These are phyloP conservation scores for Halcyon leucocephala DNA, from an alignment of 2,797 vertebrate species.

Conservation along the genomic window DNA sequence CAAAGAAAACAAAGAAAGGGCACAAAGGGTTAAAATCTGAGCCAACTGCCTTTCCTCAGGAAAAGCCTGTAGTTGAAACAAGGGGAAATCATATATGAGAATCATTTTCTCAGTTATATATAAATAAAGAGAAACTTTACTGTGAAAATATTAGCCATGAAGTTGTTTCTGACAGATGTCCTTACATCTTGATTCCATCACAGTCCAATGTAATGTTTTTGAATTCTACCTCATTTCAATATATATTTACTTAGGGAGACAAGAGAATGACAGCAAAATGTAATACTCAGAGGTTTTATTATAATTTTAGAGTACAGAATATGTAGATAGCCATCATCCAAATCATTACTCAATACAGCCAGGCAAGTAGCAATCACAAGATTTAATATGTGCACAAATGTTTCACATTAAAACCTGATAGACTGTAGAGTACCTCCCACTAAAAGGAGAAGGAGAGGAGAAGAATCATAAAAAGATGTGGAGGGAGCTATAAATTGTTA, in stretches of 20 bases:
- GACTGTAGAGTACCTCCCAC: background rate
- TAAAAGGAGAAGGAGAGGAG: background rate
- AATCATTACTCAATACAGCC: slow-evolving; percentile 3
- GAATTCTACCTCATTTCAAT: slow-evolving; percentile 34
- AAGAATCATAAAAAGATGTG: background rate
- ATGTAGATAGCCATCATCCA: background rate
- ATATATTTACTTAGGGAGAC: background rate
- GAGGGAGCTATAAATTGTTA: background rate
- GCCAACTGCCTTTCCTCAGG: slow-evolving; percentile 70
- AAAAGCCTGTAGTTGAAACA: slow-evolving; percentile 68
- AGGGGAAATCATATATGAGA: slow-evolving; percentile 57
- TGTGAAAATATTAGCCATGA: slow-evolving; percentile 48
- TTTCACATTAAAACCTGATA: slow-evolving; percentile 43
- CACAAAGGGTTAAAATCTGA: slow-evolving; percentile 65
- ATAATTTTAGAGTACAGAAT: slow-evolving; percentile 5
- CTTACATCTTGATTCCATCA: slow-evolving; percentile 44
- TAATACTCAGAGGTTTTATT: background rate
- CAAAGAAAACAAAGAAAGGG: slow-evolving; percentile 64
- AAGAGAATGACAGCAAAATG: background rate
- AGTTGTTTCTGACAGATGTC: slow-evolving; percentile 22
- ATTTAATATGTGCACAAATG: slow-evolving; percentile 1
- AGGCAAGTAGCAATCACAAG: slow-evolving; percentile 26
- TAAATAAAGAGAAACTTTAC: slow-evolving; percentile 63
- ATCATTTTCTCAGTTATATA: slow-evolving; percentile 47
- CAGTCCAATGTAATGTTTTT: slow-evolving; percentile 6